These are phyloP conservation scores for Strongylocentrotus purpuratus DNA, from an alignment of 35 echinoderm and acorn worm genomes.

Conservation along the genomic window DNA sequence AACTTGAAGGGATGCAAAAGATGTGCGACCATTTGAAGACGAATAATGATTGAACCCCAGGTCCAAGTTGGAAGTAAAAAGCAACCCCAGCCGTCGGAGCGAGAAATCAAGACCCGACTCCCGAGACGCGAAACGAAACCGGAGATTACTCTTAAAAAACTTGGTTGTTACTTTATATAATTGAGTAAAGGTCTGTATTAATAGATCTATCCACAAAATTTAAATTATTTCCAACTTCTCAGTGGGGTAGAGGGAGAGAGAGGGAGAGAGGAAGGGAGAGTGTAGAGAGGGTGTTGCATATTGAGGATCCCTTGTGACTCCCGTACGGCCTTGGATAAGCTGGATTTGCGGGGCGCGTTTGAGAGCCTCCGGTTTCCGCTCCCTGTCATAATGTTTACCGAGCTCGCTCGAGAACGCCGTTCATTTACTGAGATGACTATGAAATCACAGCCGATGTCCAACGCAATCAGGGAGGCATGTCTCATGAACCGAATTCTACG, in stretches of 20 bases:
- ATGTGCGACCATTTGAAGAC: not conserved
- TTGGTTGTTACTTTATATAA: not conserved
- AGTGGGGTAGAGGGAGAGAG: not conserved
- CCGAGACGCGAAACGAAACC: not conserved
- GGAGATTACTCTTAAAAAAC: constrained; percentile 22
- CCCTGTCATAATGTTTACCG: constrained; percentile 50
- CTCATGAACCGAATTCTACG: constrained; percentile 22
- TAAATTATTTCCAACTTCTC: constrained; percentile 29
- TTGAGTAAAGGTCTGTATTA: constrained; percentile 13
- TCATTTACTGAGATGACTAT: constrained; percentile 38
- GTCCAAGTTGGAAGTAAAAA: not conserved
- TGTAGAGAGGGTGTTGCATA: constrained; percentile 6
- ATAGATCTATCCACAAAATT: constrained; percentile 39
- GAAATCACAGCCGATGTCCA: constrained; percentile 27
- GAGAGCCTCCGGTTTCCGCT: constrained; percentile 26
- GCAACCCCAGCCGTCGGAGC: not conserved
- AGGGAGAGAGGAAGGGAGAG: not conserved
- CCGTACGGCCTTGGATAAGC: constrained; percentile 29
- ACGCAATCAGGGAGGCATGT: constrained; percentile 10
- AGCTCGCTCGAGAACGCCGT: constrained; percentile 21
- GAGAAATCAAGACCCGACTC: not conserved
- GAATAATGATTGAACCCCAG: not conserved
- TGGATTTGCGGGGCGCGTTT: constrained; percentile 29
- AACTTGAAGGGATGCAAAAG: not conserved
- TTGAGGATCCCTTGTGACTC: constrained; percentile 28